A percentile compares a stretch with the other conserved stretches of the same genome.
Evolutionary conservation across 2,797 vertebrate species (phyloP).

Genomic region (Ammospiza maritima): DNA sequence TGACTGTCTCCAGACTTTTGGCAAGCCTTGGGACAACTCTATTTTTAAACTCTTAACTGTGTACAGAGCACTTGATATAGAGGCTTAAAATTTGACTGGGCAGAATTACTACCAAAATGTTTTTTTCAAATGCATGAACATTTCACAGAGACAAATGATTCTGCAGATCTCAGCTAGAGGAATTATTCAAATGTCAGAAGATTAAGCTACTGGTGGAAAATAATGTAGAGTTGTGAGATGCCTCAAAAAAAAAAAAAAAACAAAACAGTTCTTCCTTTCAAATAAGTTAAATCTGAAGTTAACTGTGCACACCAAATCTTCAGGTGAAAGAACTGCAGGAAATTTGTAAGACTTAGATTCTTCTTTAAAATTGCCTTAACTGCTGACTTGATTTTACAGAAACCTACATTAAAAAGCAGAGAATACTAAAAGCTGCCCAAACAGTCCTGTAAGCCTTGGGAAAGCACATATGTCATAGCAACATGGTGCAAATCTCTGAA

Average conservation of each 20-base stretch:
- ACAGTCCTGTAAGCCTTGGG: neutral
- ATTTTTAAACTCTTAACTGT: constrained; percentile 40
- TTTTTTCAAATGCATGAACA: neutral
- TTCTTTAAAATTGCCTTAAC: neutral
- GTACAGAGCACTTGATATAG: neutral
- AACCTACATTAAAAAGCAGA: neutral
- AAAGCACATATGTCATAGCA: neutral
- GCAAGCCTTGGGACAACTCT: neutral
- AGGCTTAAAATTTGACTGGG: neutral
- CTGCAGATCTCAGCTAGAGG: constrained; percentile 3
- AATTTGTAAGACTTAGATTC: neutral
- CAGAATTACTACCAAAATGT: neutral
- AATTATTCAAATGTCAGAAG: constrained; percentile 31
- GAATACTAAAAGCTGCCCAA: neutral
- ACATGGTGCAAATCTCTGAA: neutral
- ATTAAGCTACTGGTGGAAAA: constrained; percentile 24
- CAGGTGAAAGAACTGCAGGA: neutral
- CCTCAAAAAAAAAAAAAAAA: neutral
- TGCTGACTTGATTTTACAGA: neutral
- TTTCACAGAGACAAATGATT: constrained; percentile 26
- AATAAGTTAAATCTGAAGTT: neutral
- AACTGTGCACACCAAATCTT: neutral
- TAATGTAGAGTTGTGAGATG: neutral
- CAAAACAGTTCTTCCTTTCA: neutral
- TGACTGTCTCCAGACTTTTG: constrained; percentile 44